phyloP scores from a whole-genome alignment of 2,113 vertebrate species.

The Pimephales promelas region DNA sequence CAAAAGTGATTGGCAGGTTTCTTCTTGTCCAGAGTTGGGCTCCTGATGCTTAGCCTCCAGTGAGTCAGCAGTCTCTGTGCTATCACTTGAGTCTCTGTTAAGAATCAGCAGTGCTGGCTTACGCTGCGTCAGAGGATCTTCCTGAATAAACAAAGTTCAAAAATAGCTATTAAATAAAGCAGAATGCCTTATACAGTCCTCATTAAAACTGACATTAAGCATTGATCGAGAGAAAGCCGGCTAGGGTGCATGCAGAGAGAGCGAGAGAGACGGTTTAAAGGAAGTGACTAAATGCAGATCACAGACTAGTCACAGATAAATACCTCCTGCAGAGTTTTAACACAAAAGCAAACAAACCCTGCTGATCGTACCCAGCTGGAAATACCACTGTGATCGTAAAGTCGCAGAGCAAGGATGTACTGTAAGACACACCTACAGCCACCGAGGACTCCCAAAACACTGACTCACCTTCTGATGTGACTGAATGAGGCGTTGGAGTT shows the following conservation, averaged over 20 bases:
- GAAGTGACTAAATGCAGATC: too few species aligned
- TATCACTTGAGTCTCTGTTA: conserved; percentile 25
- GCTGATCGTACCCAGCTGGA: conserved; percentile 13
- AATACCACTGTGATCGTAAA: conserved; percentile 23
- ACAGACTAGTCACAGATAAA: conserved; percentile 36
- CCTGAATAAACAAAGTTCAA: conserved; percentile 39
- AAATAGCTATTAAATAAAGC: conserved; percentile 28
- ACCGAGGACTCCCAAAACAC: neutral
- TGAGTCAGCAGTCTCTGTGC: neutral
- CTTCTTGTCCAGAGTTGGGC: neutral
- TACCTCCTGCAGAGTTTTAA: conserved; percentile 16
- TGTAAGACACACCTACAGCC: neutral
- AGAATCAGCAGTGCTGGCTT: conserved; percentile 41
- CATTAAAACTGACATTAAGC: conserved; percentile 43
- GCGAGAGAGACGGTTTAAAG: neutral
- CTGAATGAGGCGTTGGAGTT: conserved; percentile 66
- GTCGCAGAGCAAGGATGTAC: conserved; percentile 8
- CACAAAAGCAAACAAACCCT: conserved; percentile 15
- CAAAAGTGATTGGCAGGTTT: neutral
- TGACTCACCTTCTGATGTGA: conserved; percentile 59
- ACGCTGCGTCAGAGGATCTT: neutral
- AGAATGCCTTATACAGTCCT: neutral
- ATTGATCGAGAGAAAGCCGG: conserved; percentile 30
- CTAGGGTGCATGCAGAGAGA: neutral
- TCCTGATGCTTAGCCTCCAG: conserved; percentile 6